These are phyloP conservation scores for Hemicrepidius hirtus DNA, from an alignment of 2,888 invertebrate species.

Conservation along the genomic window DNA sequence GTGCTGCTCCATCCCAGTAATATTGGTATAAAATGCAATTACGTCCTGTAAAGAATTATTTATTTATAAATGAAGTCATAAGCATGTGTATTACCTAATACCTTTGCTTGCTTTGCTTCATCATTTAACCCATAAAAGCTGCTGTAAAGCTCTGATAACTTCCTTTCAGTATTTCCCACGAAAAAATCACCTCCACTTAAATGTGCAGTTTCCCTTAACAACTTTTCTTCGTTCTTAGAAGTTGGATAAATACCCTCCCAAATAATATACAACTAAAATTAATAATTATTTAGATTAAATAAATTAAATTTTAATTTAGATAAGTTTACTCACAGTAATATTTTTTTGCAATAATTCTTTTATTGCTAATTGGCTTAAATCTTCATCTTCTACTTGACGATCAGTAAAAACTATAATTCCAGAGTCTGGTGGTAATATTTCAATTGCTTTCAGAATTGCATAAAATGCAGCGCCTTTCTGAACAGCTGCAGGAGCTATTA, in stretches of 20 bases:
- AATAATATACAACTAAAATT: conserved; percentile 71
- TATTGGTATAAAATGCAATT: conserved; percentile 51
- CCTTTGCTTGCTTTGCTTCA: conserved; percentile 47
- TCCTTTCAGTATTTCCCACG: conserved; percentile 61
- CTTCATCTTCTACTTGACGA: conserved; percentile 74
- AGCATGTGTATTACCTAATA: conserved; percentile 23
- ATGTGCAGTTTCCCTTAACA: conserved; percentile 71
- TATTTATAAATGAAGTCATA: neutral
- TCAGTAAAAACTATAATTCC: conserved; percentile 79
- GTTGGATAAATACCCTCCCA: conserved; percentile 72
- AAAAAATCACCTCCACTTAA: conserved; percentile 73
- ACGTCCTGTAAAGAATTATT: conserved; percentile 49
- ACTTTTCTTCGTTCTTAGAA: conserved; percentile 70
- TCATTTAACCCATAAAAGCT: conserved; percentile 28
- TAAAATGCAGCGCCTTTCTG: conserved; percentile 76
- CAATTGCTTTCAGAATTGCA: conserved; percentile 76
- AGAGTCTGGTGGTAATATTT: conserved; percentile 78
- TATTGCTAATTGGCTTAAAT: conserved; percentile 71
- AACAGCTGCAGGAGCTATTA: conserved; percentile 56
- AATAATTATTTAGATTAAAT: neutral
- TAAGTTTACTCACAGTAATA: conserved; percentile 68
- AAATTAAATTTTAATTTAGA: neutral
- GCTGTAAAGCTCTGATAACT: conserved; percentile 54
- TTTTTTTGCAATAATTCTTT: conserved; percentile 71
- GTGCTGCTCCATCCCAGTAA: conserved; percentile 62